These are phyloP conservation scores for Montipora capricornis DNA, from an alignment of 64 coral and sea anemone species.

Conservation along the genomic window DNA sequence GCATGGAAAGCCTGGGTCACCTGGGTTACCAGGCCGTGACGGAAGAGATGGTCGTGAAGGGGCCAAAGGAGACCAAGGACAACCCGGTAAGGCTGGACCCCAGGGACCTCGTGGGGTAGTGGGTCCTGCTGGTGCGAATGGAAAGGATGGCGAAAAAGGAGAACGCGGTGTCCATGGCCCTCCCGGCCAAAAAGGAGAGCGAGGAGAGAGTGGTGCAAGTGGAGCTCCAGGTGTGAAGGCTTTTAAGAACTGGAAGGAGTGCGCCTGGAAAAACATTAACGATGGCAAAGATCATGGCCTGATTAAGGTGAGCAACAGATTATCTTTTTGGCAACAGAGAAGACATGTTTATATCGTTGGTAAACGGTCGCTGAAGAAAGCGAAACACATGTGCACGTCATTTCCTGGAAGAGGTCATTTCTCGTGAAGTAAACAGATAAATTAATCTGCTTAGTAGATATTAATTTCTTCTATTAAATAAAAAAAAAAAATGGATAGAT, in stretches of 20 bases:
- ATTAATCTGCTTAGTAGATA: too few species aligned
- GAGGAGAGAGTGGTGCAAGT: background rate
- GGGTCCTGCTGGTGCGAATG: background rate
- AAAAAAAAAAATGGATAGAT: too few species aligned
- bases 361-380: too few species aligned
- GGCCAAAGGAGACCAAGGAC: background rate
- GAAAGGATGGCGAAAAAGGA: background rate
- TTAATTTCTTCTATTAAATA: too few species aligned
- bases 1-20: background rate
- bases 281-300: background rate
- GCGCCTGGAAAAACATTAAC: background rate
- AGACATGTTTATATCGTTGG: too few species aligned
- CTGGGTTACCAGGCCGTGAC: background rate
- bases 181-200: background rate
- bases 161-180: background rate
- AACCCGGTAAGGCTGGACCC: background rate
- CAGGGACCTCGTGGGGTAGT: background rate
- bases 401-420: too few species aligned
- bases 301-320: background rate
- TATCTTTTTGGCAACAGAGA: too few species aligned
- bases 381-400: too few species aligned
- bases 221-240: background rate
- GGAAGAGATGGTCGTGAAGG: background rate
- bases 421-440: too few species aligned
- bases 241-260: conserved; percentile 1